These are phyloP conservation scores for Lymantria monacha DNA, from an alignment of 2,888 invertebrate genomes.

Conservation along the genomic window DNA sequence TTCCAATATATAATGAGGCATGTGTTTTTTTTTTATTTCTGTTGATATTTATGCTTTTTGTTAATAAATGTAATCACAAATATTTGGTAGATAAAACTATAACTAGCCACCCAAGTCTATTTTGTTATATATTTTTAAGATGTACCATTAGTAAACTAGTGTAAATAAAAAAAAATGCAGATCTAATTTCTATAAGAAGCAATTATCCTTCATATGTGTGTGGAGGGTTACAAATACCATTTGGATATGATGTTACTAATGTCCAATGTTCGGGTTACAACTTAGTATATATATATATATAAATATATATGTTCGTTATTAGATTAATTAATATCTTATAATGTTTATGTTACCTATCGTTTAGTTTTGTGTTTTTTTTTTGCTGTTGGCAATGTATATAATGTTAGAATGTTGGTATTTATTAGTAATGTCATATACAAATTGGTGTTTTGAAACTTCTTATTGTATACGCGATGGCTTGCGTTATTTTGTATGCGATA, in stretches of 20 bases:
- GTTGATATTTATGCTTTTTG: conserved; percentile 71
- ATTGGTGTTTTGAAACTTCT: conserved; percentile 30
- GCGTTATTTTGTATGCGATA: conserved; percentile 22
- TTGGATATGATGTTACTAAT: no score
- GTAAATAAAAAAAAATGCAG: conserved; percentile 68
- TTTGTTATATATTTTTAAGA: conserved; percentile 81
- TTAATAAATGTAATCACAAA: conserved; percentile 73
- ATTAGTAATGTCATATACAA: conserved; percentile 1
- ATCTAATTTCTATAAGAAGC: conserved; percentile 54
- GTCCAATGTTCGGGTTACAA: conserved; percentile 14
- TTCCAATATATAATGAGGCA: conserved; percentile 44
- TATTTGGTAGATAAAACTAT: conserved; percentile 63
- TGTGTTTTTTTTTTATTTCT: conserved; percentile 68
- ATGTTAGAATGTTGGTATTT: background rate
- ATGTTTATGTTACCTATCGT: conserved; percentile 21
- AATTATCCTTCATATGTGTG: conserved; percentile 51
- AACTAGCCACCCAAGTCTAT: conserved; percentile 71
- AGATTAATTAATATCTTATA: background rate
- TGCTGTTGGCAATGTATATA: background rate
- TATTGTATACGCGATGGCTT: conserved; percentile 39
- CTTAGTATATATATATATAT: no score
- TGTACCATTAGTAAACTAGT: conserved; percentile 66
- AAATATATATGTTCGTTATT: no score
- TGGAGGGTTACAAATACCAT: conserved; percentile 34
- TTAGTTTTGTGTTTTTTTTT: conserved; percentile 15